Evolutionary conservation across 1,140 invertebrate species (phyloP).

Genomic region (Nasonia longicornis): DNA sequence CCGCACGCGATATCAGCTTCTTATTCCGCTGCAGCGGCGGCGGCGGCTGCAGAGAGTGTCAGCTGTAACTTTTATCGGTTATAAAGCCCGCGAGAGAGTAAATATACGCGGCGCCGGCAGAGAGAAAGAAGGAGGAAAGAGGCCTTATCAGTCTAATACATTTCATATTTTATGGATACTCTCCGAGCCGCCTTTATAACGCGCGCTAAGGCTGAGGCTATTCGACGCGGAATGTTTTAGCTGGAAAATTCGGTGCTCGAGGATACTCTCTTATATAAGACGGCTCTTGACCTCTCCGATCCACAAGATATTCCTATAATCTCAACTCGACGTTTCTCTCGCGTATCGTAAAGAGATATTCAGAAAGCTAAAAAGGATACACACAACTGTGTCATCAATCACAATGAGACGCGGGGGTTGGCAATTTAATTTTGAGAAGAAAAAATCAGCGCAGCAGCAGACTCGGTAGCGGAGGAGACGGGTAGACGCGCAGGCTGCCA

Average conservation of each 20-base stretch:
- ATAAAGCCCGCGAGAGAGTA: slow-evolving; percentile 60
- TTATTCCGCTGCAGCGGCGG: background rate
- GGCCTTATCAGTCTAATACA: slow-evolving; percentile 62
- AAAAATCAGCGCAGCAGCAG: background rate
- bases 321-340: background rate
- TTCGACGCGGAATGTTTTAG: background rate
- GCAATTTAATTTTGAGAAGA: background rate
- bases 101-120: slow-evolving; percentile 52
- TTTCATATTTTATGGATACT: slow-evolving; percentile 61
- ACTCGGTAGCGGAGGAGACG: background rate
- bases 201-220: background rate
- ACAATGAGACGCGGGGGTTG: background rate
- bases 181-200: slow-evolving; percentile 44
- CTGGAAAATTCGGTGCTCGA: background rate
- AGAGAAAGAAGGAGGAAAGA: slow-evolving; percentile 6
- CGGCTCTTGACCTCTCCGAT: background rate
- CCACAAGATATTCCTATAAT: background rate
- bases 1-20: slow-evolving; percentile 23
- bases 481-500: background rate
- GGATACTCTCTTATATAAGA: background rate
- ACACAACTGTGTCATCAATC: background rate
- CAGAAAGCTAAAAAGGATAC: background rate
- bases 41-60: slow-evolving; percentile 54
- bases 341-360: background rate
- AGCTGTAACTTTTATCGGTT: slow-evolving; percentile 66